Evolutionary conservation across 2,888 invertebrate species (phyloP), one percentile per base, ranked within the genome.

Genomic region (Brassicogethes aeneus): DNA sequence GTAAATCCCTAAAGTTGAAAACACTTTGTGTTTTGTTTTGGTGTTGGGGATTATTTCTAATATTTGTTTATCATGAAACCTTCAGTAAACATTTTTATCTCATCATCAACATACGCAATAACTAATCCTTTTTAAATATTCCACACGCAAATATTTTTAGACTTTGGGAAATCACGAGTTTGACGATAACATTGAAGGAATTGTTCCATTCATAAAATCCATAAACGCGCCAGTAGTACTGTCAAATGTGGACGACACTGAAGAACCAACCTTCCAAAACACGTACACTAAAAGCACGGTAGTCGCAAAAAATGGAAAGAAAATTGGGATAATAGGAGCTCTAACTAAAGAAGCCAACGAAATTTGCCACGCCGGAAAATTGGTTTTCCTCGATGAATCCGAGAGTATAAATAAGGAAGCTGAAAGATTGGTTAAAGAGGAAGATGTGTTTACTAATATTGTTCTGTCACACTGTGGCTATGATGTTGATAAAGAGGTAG

Each of bases 101-200:
- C n/a, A n/a, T n/a, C n/a, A n/a, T n/a, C n/a, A n/a, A n/a, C n/a
- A n/a, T n/a, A n/a, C n/a, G n/a, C n/a, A n/a, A n/a, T n/a, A n/a
- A n/a, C n/a, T n/a, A n/a, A n/a, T n/a, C n/a, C n/a, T n/a, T n/a
- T n/a, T n/a, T n/a, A n/a, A n/a, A n/a, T n/a, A n/a, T n/a, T n/a
- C n/a, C n/a, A n/a, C n/a, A n/a, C n/a, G n/a, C n/a, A n/a, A n/a
- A n/a, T n/a, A n/a, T n/a, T 23, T 51, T 12, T 59, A 90, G 88
- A 84, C 85, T 0, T 61, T 90, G 3, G 90, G 91, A 1, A 90
- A 90, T 64, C 90, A 92, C 56, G 91, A 92, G 63, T 91, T 92
- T 56, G 91, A 91, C 60, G 76, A 84, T 54, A 80, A 77, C 2
- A 69, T 89, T 1, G 76, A 68, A 8, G 88, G 85, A 0, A 64